These are phyloP conservation scores for Danaus chrysippus DNA, from an alignment of 2,888 invertebrate species.

Conservation along the genomic window DNA sequence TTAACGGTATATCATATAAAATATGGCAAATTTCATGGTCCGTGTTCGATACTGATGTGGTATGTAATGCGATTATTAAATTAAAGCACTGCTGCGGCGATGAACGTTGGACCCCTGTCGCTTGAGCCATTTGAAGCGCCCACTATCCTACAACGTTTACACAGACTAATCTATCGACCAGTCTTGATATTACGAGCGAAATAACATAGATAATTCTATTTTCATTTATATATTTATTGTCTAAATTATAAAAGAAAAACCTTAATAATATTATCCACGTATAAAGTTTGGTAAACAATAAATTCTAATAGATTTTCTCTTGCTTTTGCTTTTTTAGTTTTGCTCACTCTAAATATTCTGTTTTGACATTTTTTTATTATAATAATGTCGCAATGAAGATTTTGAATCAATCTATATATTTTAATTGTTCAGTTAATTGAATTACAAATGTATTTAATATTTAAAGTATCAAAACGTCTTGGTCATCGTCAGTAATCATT, in stretches of 20 bases:
- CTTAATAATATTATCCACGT: no score
- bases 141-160: slow-evolving; percentile 43
- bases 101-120: slow-evolving; percentile 54
- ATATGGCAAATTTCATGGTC: slow-evolving; percentile 6
- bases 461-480: slow-evolving; percentile 30
- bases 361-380: no score
- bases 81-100: slow-evolving; percentile 50
- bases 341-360: no score
- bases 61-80: slow-evolving; percentile 63
- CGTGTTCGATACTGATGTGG: not conserved
- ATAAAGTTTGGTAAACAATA: no score
- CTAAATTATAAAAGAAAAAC: no score
- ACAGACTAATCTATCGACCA: slow-evolving; percentile 21
- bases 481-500: slow-evolving; percentile 28
- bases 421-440: no score
- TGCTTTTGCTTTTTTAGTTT: no score
- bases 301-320: no score
- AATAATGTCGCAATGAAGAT: no score
- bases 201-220: not conserved
- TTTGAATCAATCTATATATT: no score
- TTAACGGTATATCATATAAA: not conserved
- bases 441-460: slow-evolving; percentile 10
- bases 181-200: slow-evolving; percentile 18
- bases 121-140: slow-evolving; percentile 45
- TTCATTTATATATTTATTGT: no score